Base-by-base conservation (phyloP, 2,888 invertebrate genomes). In the Mellilla xanthometata region DNA sequence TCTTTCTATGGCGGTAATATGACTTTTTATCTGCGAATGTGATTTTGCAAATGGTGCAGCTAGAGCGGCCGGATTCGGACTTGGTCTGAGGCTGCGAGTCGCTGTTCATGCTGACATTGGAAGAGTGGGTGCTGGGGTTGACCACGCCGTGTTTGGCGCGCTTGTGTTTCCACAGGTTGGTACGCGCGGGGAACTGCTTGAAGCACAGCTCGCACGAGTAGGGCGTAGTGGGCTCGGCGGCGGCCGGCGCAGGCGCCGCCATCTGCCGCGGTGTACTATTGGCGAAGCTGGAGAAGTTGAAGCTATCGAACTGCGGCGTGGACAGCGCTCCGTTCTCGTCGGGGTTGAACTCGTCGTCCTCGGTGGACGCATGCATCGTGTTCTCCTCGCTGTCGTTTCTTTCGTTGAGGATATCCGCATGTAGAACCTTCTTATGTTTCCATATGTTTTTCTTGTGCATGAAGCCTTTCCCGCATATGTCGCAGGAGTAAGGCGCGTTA, bases 401-500 rank as follows among this genome's bases (percentile, higher is more conserved):
- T 30, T 88, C 88, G 28, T 73, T 76, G 13, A 89, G 63, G 27
- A 90, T 68, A 54, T 90, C 90, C 2, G 90, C 88, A 48, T 90
- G 90, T 40, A 90, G 60, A 0, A 92, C 86, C 65, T 90, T 90
- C 62, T 90, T 90, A 54, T 90, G 90, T 60, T 90, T 90, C 90
- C 90, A 90, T 47, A 90, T 90, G 63, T 90, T 90, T 58, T 90
- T 90, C 73, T 90, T 90, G 52, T 90, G 90, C 82, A 90, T 87
- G 55, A 90, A 90, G 19, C 90, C 90, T 65, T 92, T 92, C n/a
- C 93, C 92, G 55, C 94, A 94, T 31, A 91, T 83, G 49, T 93
- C 92, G 65, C 93, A 94, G 27, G 89, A 90, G 56, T 91, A 92
- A 31, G 81, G 90, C 40, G 90, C 90, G 39, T 88, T 87, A 45